A percentile compares a stretch with the other conserved stretches of the same genome.
These are phyloP conservation scores for Galerucella nymphaeae DNA, from an alignment of 2,888 invertebrate species.

Conservation along the genomic window DNA sequence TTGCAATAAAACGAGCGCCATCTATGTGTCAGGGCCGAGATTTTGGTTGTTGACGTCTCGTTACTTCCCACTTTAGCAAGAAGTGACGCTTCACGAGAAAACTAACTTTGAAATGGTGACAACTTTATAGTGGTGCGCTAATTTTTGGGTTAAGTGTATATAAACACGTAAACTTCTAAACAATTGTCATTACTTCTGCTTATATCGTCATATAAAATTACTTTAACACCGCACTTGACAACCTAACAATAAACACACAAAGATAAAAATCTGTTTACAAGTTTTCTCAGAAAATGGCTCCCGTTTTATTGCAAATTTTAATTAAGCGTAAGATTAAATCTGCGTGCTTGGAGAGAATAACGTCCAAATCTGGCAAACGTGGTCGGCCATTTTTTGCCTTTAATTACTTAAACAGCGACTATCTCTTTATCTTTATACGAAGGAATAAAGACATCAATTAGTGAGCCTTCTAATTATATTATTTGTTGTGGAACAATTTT, in stretches of 20 bases:
- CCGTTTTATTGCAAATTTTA: constrained; percentile 38
- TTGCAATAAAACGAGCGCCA: too few species aligned
- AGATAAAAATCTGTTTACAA: constrained; percentile 35
- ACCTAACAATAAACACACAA: constrained; percentile 26
- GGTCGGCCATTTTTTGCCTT: constrained; percentile 39
- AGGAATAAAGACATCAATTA: constrained; percentile 37
- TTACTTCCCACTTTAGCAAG: too few species aligned
- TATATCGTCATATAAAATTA: constrained; percentile 24
- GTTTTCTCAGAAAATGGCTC: constrained; percentile 35
- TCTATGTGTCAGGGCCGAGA: too few species aligned
- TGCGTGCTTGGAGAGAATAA: constrained; percentile 35
- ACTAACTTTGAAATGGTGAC: too few species aligned
- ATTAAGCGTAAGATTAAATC: constrained; percentile 36
- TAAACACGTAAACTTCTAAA: neutral
- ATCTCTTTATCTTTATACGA: constrained; percentile 34
- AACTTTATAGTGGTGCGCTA: too few species aligned
- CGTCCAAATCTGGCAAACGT: constrained; percentile 40
- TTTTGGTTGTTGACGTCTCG: too few species aligned
- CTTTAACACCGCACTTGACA: constrained; percentile 32
- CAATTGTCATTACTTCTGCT: constrained; percentile 9
- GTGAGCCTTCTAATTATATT: constrained; percentile 36
- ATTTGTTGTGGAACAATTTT: constrained; percentile 26
- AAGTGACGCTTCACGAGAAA: too few species aligned
- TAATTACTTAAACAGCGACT: constrained; percentile 40
- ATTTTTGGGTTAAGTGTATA: too few species aligned